Base-by-base conservation (phyloP, 2,113 vertebrate genomes). In the Peucedramus taeniatus region DNA sequence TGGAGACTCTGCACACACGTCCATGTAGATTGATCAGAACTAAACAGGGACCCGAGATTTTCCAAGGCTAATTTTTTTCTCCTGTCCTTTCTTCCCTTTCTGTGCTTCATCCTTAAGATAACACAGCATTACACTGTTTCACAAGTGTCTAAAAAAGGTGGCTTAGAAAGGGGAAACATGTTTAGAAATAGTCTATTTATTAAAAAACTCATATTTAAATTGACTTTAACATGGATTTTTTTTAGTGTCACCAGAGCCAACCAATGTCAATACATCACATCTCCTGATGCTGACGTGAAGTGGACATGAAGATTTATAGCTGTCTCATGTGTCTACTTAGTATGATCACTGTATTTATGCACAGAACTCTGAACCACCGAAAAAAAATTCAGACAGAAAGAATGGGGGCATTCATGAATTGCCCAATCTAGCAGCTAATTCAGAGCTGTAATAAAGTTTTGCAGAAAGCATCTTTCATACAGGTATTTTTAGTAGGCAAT, bases 341-440 rank as follows among this genome's bases (percentile, higher is more conserved):
- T 40, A 49, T 59, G 31, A 68, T 31, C 5, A 4, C 5, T 59
- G 9, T 7, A 57, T 60, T 81, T 87, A 54, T 53, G 72, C 30
- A 12, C 26, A 66, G 65, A 83, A 74, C 8, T 33, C 6, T 24
- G 31, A 82, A 71, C 37, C 10, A 31, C 27, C 20, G 22, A 23
- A n/a, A 74, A 89, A 89, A 70, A 33, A 31, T 2, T 39, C 5
- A 40, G 40, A 53, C 13, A 35, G 77, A 56, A 83, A 56, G 19
- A 13, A 65, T 0, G 0, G 4, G 5, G 9, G 2, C 6, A 47
- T 77, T 85, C 9, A 56, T n/a, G 5, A 66, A 44, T 28, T 2
- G 0, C 10, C 6, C 17, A 35, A 20, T 37, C 15, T 59, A 81
- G 15, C 26, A 74, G 17, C 10, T 94, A 61, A 78, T 84, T 69